phyloP scores from a whole-genome alignment of 2,888 invertebrate genomes.

The Apodemia duryi region DNA sequence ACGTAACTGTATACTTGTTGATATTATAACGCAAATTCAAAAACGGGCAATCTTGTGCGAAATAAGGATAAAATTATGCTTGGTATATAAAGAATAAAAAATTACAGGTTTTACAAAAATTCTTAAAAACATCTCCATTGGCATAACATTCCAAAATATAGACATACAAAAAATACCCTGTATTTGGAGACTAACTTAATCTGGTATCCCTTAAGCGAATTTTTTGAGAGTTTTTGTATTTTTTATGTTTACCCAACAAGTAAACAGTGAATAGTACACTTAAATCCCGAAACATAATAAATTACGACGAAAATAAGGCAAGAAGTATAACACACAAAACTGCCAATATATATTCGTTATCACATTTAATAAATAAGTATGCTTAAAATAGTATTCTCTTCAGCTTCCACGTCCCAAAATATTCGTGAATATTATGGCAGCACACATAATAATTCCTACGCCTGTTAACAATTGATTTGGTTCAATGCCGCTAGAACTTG shows the following conservation, averaged over 20 bases:
- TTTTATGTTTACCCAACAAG: neutral
- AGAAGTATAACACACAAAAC: conserved; percentile 5
- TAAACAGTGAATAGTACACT: neutral
- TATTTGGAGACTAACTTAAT: neutral
- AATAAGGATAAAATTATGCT: neutral
- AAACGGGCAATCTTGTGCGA: neutral
- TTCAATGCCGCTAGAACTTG: conserved; percentile 40
- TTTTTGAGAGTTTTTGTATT: neutral
- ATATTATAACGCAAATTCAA: neutral
- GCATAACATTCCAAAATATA: neutral
- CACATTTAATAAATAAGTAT: conserved; percentile 9
- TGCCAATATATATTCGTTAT: neutral
- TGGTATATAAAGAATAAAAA: neutral
- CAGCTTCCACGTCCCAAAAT: conserved; percentile 61
- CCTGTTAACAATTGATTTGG: conserved; percentile 60
- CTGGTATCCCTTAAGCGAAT: neutral
- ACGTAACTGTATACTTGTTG: neutral
- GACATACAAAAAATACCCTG: conserved; percentile 1
- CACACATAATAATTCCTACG: conserved; percentile 53
- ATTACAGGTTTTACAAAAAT: no score
- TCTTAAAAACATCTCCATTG: neutral
- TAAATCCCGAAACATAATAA: neutral
- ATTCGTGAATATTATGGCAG: conserved; percentile 58
- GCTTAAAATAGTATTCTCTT: conserved; percentile 27
- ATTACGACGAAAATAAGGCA: conserved; percentile 13